These are phyloP conservation scores for Leucophenga maculata DNA, from an alignment of 2,888 invertebrate genomes.

Conservation along the genomic window DNA sequence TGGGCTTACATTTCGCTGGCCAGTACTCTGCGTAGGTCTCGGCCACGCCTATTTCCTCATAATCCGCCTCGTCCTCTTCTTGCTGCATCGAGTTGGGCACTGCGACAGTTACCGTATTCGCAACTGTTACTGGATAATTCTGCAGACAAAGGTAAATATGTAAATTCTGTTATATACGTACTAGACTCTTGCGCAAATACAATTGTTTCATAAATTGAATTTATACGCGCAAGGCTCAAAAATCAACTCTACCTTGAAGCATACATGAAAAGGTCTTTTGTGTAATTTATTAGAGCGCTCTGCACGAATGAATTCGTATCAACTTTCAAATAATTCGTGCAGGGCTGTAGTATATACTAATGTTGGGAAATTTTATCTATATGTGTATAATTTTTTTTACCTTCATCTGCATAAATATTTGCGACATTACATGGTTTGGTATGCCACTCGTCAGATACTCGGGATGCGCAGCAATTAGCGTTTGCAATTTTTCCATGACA, in stretches of 20 bases:
- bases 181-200: no score
- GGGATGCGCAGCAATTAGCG: conserved; percentile 70
- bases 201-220: no score
- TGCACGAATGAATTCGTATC: no score
- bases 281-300: no score
- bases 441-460: conserved; percentile 71
- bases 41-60: conserved; percentile 97
- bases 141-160: neutral
- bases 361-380: no score
- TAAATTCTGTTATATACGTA: no score
- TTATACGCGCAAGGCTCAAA: no score
- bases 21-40: conserved; percentile 99
- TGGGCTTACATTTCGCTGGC: conserved; percentile 90
- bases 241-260: no score
- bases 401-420: conserved; percentile 77
- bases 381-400: conserved; percentile 42
- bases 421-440: conserved; percentile 76
- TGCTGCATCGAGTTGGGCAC: conserved; percentile 44
- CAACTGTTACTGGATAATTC: conserved; percentile 19
- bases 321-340: no score
- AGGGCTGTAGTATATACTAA: no score
- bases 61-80: conserved; percentile 89
- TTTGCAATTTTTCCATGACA: conserved; percentile 70
- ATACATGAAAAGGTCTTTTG: no score
- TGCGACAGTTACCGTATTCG: conserved; percentile 39